phyloP scores from a whole-genome alignment of 2,888 invertebrate species.

The Drosophila kokeensis region DNA sequence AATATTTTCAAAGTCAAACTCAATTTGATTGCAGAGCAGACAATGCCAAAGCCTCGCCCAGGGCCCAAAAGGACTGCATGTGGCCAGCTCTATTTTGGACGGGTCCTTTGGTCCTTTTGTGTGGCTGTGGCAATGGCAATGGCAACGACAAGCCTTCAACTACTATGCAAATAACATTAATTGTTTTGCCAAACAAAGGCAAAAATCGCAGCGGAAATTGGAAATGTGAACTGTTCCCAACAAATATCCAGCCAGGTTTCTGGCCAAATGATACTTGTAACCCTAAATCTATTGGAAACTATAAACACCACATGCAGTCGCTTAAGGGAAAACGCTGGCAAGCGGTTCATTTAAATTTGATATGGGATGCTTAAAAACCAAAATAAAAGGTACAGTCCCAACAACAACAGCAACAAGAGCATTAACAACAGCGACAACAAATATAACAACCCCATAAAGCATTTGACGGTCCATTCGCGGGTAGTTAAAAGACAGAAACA shows the following conservation, averaged over 20 bases:
- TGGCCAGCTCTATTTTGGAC: slow-evolving; percentile 28
- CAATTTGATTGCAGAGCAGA: slow-evolving; percentile 61
- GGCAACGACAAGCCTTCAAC: slow-evolving; percentile 45
- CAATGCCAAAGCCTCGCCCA: slow-evolving; percentile 35
- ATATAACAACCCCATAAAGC: slow-evolving; percentile 75
- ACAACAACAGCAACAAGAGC: slow-evolving; percentile 29
- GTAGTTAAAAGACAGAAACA: slow-evolving; percentile 66
- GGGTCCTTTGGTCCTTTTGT: slow-evolving; percentile 26
- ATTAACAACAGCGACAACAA: slow-evolving; percentile 18
- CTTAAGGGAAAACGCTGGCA: slow-evolving; percentile 47
- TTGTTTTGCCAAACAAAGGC: slow-evolving; percentile 77
- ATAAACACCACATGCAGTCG: slow-evolving; percentile 65
- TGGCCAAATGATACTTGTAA: slow-evolving; percentile 42
- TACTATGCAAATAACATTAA: slow-evolving; percentile 77
- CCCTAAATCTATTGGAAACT: slow-evolving; percentile 64
- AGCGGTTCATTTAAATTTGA: slow-evolving; percentile 78
- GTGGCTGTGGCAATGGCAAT: slow-evolving; percentile 5
- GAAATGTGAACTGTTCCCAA: slow-evolving; percentile 49
- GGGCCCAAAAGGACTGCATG: slow-evolving; percentile 60
- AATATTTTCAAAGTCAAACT: slow-evolving; percentile 75
- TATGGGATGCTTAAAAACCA: slow-evolving; percentile 70
- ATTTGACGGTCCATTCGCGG: slow-evolving; percentile 76
- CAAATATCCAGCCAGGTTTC: slow-evolving; percentile 1
- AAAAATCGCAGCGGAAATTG: slow-evolving; percentile 54
- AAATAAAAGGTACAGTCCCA: slow-evolving; percentile 30